Base-by-base conservation (phyloP, 2,113 vertebrate species). In the Trematomus loennbergii region DNA sequence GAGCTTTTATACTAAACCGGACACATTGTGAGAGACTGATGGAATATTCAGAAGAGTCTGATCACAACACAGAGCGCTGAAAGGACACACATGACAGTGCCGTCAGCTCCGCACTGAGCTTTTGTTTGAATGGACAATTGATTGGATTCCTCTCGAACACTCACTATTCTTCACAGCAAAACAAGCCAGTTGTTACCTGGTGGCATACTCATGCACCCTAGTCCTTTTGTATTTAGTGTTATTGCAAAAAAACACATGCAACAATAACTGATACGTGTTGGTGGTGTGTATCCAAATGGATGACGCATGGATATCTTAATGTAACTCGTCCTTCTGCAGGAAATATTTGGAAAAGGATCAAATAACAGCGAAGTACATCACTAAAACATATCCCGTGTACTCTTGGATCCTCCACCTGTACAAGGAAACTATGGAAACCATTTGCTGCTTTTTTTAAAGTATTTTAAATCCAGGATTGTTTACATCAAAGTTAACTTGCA, bases 101-200 rank as follows among this genome's bases (percentile, higher is more conserved):
- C 29, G 75, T 69, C 70, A n/a, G 83, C 82, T 74, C 59, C 65
- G 63, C 69, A 62, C 58, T 20, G 57, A 59, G 69, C 81, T 71
- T 88, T 90, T 93, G 91, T 93, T 74, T 74, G 73, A 72, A 60
- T 20, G 22, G 12, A 77, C 84, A 87, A 85, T 60, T 79, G 75
- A 66, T 75, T 3, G 74, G 77, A 79, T 53, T 60, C 33, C 66
- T 69, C 85, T 76, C 18, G 78, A 91, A 88, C 79, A 59, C 40
- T 77, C 76, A 33, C 61, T 60, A 50, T 69, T 69, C 64, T 68
- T 66, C 66, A 58, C 59, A 62, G 61, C 2, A 45, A 65, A 75
- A 76, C 73, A 73, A 59, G 54, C 25, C 25, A 36, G 76, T 10
- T 22, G 43, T 18, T 66, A 33, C 16, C 18, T 66, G 29, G 52